Conservation (phyloP, 2,113 vertebrate species). For the Antennarius striatus region DNA sequence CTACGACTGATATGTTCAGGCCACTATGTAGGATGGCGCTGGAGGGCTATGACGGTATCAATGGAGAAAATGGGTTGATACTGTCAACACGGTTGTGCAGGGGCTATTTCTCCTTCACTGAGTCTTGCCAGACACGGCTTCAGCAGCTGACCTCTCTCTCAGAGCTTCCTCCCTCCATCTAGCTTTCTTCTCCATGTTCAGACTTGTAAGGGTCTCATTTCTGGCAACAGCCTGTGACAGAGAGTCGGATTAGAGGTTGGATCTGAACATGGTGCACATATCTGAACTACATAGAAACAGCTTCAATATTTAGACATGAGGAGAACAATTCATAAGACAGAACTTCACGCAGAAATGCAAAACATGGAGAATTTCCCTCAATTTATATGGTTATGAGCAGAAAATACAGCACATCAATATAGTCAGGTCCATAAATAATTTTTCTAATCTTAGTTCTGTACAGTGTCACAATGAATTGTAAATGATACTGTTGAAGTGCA, state of each 20-base stretch:
- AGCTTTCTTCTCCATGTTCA: conserved; percentile 88
- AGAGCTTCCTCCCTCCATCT: conserved; percentile 73
- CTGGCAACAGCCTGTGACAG: conserved; percentile 78
- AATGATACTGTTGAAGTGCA: too few relatives aligned
- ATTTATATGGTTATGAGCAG: background rate
- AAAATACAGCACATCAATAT: background rate
- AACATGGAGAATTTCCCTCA: too few relatives aligned
- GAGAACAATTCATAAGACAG: background rate
- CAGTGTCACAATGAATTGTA: too few relatives aligned
- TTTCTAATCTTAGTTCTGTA: too few relatives aligned
- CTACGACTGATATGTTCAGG: background rate
- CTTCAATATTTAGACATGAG: background rate
- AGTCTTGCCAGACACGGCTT: conserved; percentile 49
- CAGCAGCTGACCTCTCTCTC: conserved; percentile 17
- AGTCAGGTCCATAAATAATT: too few relatives aligned
- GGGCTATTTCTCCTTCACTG: conserved; percentile 49
- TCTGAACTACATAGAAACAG: background rate
- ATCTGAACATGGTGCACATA: background rate
- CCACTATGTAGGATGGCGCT: background rate
- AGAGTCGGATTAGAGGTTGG: background rate
- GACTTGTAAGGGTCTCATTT: conserved; percentile 78
- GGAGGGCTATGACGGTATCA: background rate
- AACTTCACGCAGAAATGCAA: background rate
- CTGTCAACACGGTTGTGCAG: background rate
- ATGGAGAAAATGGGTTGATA: background rate